Evolutionary conservation across 2,888 invertebrate species (phyloP), one percentile per base, ranked within the genome.

Genomic region (Caenorhabditis zanzibari): DNA sequence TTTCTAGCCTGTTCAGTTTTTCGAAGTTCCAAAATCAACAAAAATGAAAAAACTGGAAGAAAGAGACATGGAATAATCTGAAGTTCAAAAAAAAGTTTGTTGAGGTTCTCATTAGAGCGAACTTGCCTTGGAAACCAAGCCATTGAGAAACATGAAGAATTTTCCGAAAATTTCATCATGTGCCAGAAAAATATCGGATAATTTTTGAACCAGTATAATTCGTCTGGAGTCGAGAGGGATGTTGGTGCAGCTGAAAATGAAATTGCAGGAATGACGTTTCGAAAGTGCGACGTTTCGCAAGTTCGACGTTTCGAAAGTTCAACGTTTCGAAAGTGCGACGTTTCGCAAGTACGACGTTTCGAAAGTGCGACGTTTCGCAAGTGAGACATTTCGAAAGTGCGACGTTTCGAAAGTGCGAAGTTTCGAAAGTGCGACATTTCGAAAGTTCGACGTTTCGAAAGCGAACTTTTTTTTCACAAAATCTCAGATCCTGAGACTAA

Each of bases 41-140:
- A 44, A 26, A 58, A 28, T 6, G 71, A 47, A 2, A 71, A 54
- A 28, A 71, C 44, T 1, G 71, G 71, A 6, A 71, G 32, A 16
- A 71, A 12, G 44, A 44, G 2, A 7, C 58, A 26, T 44, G 71
- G 71, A 19, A 71, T 56, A 7, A 71, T 71, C 71, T 66, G 52
- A 32, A 66, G 10, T 54, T 26, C 12, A 4, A 24, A 26, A 3
- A n/a, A 14, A 1, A 19, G 1, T 14, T 54, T 54, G n/a, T n/a
- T n/a, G n/a, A n/a, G 26, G 26, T 54, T 54, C 26, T 49, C 49
- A 19, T 19, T 49, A 22, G 22, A 54, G 22, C 22, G 14, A 3
- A 54, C 26, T 12, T 24, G 24, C 54, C 16, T 54, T 54, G 14
- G 54, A 22, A 9, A 54, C 54, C 26, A 24, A 10, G 6, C 54